Conservation (phyloP, 2,888 invertebrate genomes). For the Lepas anatifera region DNA sequence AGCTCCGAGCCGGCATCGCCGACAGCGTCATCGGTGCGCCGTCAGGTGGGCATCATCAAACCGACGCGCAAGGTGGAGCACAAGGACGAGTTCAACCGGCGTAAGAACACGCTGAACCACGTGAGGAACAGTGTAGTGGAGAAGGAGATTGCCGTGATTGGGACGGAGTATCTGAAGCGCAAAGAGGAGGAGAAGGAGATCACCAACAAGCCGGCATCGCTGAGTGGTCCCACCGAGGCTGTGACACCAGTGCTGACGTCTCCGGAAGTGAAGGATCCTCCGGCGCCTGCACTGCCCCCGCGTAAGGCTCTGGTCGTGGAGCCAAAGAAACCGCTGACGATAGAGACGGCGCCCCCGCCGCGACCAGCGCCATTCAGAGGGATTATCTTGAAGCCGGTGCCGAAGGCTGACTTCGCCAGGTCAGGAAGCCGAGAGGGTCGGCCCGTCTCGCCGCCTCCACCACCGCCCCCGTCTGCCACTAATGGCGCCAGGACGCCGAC, state of each 20-base stretch:
- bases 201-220: background rate
- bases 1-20: background rate
- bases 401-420: constrained; percentile 16
- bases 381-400: constrained; percentile 6
- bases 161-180: background rate
- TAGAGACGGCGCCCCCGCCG: constrained; percentile 10
- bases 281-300: constrained; percentile 6
- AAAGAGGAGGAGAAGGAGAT: background rate
- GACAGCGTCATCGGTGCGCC: background rate
- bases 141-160: constrained; percentile 1
- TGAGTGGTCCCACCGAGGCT: background rate
- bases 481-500: background rate
- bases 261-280: background rate
- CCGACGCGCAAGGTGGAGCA: background rate
- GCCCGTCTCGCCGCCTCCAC: constrained; percentile 10
- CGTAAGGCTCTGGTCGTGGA: constrained; percentile 15
- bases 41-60: constrained; percentile 11
- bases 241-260: background rate
- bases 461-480: background rate
- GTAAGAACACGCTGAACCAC: constrained; percentile 8
- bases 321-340: constrained; percentile 14
- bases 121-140: constrained; percentile 7
- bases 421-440: constrained; percentile 20
- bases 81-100: background rate
- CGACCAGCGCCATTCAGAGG: constrained; percentile 9